Evolutionary conservation across 2,113 vertebrate species (phyloP), one percentile per base, ranked within the genome.

Genomic region (Varanus salvator): DNA sequence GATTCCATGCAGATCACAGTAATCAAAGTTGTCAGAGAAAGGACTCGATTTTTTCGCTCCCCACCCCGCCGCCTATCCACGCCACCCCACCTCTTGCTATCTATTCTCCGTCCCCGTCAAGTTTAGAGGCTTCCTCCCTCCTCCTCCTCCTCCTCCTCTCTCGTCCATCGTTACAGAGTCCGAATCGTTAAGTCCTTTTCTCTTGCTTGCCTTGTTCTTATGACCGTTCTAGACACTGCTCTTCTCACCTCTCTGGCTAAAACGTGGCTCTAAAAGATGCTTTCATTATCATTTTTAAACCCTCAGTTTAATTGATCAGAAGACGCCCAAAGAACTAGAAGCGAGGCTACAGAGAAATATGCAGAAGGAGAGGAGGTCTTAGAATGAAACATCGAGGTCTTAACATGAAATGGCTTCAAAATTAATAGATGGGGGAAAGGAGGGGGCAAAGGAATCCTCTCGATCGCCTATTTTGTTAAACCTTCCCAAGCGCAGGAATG

Each of bases 401-500:
- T 87, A n/a, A 87, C 76, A 86, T 80, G 88, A 91, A 95, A 85
- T 14, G 83, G 74, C 85, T 57, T 44, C 80, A 31, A 91, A 90
- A 78, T 80, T 25, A 78, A 90, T 23, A 77, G 80, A 80, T 66
- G 6, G 38, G 90, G 90, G 91, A 75, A 93, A 77, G 52, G 87
- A 95, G 84, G 83, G 92, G 76, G 69, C 23, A 77, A 91, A 92
- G 83, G 94, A 85, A 94, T 94, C 84, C 34, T 71, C 85, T 25
- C 92, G 44, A 50, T 77, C 85, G 77, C 52, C 57, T 91, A 83
- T 91, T 91, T 87, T 85, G 92, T 91, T 90, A 91, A 92, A 92
- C 69, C 89, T 91, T 69, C 34, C 92, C 0, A 52, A 89, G 93
- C 87, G 76, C 90, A 0, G 11, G 92, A 96, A 97, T 96, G 75